Evolutionary conservation across 2,888 invertebrate genomes (phyloP).

Genomic region (Auanema sp.): DNA sequence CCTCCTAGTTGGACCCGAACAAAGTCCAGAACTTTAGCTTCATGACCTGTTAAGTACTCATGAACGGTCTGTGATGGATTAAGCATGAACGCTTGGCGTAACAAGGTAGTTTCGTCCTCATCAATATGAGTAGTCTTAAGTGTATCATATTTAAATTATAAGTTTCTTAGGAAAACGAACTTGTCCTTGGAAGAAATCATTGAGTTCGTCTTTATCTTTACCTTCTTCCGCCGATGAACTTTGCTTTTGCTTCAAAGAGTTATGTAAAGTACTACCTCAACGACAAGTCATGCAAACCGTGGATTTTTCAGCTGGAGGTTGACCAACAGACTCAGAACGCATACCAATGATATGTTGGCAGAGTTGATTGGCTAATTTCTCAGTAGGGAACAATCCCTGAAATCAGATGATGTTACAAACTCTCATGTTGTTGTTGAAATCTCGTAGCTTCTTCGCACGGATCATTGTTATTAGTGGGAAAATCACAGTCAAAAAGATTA

Average conservation of each 20-base stretch:
- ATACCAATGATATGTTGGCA: slow-evolving; percentile 60
- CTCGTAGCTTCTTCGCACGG: slow-evolving; percentile 1
- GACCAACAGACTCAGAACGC: slow-evolving; percentile 48
- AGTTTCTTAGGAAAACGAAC: slow-evolving; percentile 5
- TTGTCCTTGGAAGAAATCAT: slow-evolving; percentile 41
- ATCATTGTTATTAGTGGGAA: slow-evolving; percentile 21
- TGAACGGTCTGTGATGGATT: slow-evolving; percentile 59
- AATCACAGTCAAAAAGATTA: no score
- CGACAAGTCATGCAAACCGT: no score
- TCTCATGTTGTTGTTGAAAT: slow-evolving; percentile 12
- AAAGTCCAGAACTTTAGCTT: slow-evolving; percentile 52
- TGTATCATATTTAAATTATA: slow-evolving; percentile 4
- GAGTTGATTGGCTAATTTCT: slow-evolving; percentile 53
- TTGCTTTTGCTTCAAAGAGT: neutral
- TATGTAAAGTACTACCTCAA: no score
- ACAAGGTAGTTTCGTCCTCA: slow-evolving; percentile 56
- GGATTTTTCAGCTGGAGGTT: slow-evolving; percentile 21
- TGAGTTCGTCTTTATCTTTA: slow-evolving; percentile 37
- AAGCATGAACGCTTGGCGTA: slow-evolving; percentile 62
- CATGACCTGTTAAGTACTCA: slow-evolving; percentile 46
- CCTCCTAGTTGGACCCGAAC: slow-evolving; percentile 50
- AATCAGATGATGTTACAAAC: slow-evolving; percentile 5
- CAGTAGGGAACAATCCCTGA: slow-evolving; percentile 42
- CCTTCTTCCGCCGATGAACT: neutral
- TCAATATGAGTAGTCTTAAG: slow-evolving; percentile 53